Conservation (phyloP, 2,797 vertebrate species). For the Chiloscyllium punctatum region DNA sequence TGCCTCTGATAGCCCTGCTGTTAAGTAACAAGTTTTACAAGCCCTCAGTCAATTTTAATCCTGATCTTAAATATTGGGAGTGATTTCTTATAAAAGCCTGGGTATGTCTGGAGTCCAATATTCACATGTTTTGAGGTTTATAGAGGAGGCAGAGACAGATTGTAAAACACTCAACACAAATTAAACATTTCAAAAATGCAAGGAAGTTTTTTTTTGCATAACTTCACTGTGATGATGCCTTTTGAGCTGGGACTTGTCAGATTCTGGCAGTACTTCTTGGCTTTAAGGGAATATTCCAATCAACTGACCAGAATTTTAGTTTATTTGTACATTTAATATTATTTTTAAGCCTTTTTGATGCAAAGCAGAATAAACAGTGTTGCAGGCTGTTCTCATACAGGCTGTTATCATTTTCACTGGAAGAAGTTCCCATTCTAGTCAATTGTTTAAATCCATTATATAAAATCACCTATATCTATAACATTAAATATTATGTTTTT, state of each 20-base stretch:
- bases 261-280: neutral
- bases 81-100: neutral
- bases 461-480: neutral
- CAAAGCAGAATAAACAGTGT: neutral
- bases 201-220: neutral
- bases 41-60: neutral
- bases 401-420: neutral
- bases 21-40: neutral
- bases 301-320: neutral
- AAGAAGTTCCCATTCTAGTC: neutral
- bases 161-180: neutral
- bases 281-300: neutral
- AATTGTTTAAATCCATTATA: neutral
- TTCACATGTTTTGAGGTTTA: neutral
- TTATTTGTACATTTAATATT: neutral
- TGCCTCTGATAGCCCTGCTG: neutral
- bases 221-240: neutral
- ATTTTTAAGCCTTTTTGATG: neutral
- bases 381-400: neutral
- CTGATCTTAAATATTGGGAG: neutral
- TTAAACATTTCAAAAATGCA: neutral
- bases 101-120: neutral
- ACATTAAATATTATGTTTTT: neutral
- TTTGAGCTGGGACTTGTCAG: neutral
- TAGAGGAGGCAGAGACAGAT: neutral